Evolutionary conservation across 2,113 vertebrate species (phyloP), one percentile per base, ranked within the genome.

Genomic region (Sitta europaea): DNA sequence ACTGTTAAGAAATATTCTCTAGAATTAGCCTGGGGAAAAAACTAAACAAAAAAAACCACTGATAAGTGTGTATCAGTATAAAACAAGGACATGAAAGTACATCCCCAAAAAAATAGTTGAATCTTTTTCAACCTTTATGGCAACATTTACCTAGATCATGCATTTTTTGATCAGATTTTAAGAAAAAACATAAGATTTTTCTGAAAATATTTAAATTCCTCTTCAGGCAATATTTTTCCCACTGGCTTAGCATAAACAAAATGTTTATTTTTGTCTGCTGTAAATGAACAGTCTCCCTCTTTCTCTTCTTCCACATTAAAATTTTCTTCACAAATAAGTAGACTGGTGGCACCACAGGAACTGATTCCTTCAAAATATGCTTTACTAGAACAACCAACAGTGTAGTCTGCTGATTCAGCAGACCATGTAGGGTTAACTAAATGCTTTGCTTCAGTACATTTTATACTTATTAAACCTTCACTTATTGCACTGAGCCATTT

Each of bases 401-500:
- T 38, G 20, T 14, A 50, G 20, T 51, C 80, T 96, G 86, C 78
- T 97, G 96, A 96, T 95, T 97, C 95, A 97, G 76, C 85, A 97
- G 85, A 95, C 59, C 67, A 33, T 54, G 74, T 68, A 93, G 87
- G 81, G 78, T 97, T 97, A 97, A 96, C 62, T 21, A 94, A 85
- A 94, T 88, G 81, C 92, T 98, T 98, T 98, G 95, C 92, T 97
- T 97, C 95, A 94, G 61, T 96, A 92, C 91, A 85, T 95, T 98
- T 97, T n/a, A 97, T 97, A 96, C 96, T 97, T 98, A 98, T 97
- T 98, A 98, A 98, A 98, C 94, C 89, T 97, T 97, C 94, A 97
- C 94, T 98, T 98, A 97, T 94, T 96, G 63, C 66, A 93, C 84
- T 63, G 74, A 98, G 89, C 74, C 42, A 35, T 90, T 97, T 98